Conservation (phyloP, 2,888 invertebrate genomes). For the Nephrotoma flavescens region DNA sequence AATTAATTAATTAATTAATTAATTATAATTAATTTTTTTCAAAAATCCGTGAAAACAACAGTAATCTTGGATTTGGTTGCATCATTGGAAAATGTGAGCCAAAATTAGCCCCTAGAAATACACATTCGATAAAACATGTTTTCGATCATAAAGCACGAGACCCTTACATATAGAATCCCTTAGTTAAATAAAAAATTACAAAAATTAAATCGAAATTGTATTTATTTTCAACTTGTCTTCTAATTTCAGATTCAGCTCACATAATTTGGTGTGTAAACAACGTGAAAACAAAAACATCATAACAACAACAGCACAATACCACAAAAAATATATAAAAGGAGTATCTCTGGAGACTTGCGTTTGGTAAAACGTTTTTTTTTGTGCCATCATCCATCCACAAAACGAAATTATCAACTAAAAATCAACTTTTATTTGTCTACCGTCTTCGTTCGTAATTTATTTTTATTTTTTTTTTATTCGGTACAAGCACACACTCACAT, state of each 20-base stretch:
- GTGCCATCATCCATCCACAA: neutral
- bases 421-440: neutral
- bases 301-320: neutral
- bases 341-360: neutral
- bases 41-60: no score
- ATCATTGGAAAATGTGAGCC: no score
- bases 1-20: no score
- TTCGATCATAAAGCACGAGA: no score
- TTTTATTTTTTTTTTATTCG: neutral
- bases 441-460: neutral
- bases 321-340: neutral
- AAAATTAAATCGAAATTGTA: neutral
- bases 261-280: neutral
- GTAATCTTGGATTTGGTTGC: no score
- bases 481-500: neutral
- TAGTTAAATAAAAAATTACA: neutral
- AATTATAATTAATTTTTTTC: no score
- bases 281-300: neutral
- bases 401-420: neutral
- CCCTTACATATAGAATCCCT: no score
- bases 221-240: neutral
- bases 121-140: no score
- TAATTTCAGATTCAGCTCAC: neutral
- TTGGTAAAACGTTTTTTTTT: neutral
- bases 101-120: no score